Conservation (phyloP, 2,888 invertebrate species). For the Eulithis prunata region DNA sequence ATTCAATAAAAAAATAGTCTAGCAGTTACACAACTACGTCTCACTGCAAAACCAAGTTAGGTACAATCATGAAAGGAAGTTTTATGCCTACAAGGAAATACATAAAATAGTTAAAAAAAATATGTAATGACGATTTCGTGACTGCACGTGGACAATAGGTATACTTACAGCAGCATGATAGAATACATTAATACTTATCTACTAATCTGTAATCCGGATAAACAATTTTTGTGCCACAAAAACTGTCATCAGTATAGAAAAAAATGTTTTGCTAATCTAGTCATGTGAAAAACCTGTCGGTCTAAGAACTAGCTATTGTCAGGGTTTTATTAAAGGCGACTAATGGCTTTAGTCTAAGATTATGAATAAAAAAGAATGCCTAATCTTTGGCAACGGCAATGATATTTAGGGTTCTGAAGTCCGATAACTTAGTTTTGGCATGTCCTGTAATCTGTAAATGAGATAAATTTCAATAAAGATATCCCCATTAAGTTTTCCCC, state of each 20-base stretch:
- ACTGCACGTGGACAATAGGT: slow-evolving; percentile 26
- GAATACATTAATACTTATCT: slow-evolving; percentile 12
- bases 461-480: too few relatives aligned
- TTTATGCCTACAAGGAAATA: slow-evolving; percentile 10
- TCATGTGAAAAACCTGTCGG: not conserved
- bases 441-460: too few relatives aligned
- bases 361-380: not conserved
- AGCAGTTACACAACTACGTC: not conserved
- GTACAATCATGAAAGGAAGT: not conserved
- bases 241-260: slow-evolving; percentile 19
- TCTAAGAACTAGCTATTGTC: not conserved
- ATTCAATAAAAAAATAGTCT: not conserved
- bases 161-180: not conserved
- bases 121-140: slow-evolving; percentile 37
- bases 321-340: not conserved
- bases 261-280: not conserved
- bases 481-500: too few relatives aligned
- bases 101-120: slow-evolving; percentile 8
- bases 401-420: not conserved
- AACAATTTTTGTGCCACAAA: slow-evolving; percentile 25
- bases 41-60: too few relatives aligned
- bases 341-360: not conserved
- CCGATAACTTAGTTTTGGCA: not conserved
- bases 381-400: not conserved
- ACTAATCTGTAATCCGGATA: slow-evolving; percentile 29